phyloP scores from a whole-genome alignment of 2,888 invertebrate genomes.

The Cephus pygmeus region DNA sequence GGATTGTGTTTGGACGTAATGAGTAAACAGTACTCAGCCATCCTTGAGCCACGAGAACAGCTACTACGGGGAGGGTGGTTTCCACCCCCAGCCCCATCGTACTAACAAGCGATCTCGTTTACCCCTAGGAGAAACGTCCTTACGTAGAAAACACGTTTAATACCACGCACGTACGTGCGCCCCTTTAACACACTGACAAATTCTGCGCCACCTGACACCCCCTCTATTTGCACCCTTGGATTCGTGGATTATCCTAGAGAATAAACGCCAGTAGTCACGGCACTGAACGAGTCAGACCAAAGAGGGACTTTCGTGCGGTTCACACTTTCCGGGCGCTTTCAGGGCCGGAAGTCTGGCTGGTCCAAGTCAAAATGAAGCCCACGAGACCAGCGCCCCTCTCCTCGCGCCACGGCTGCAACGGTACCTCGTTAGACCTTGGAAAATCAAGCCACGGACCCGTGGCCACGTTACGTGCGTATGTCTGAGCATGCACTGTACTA shows the following conservation, averaged over 20 bases:
- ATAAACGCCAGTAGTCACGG: not conserved
- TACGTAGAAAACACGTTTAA: not conserved
- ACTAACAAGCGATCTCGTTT: slow-evolving; percentile 42
- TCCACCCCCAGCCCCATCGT: not conserved
- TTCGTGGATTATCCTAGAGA: not conserved
- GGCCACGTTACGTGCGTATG: not conserved
- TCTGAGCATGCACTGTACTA: not conserved
- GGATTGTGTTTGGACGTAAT: slow-evolving; percentile 47
- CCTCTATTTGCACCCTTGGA: not conserved
- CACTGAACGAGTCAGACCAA: not conserved
- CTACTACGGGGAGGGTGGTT: not conserved
- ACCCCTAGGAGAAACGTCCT: slow-evolving; percentile 4
- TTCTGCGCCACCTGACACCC: not conserved
- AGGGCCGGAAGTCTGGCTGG: not conserved
- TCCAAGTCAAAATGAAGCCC: not conserved
- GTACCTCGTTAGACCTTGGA: not conserved
- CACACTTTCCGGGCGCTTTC: not conserved
- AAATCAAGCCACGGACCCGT: not conserved
- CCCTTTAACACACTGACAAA: not conserved
- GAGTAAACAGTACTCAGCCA: slow-evolving; percentile 40
- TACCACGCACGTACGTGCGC: not conserved
- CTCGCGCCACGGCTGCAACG: not conserved
- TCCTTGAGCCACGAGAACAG: slow-evolving; percentile 3
- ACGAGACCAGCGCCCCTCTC: not conserved
- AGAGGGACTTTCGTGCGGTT: not conserved